Evolutionary conservation across 2,797 vertebrate genomes (phyloP).

Genomic region (Enteromius afrohamiltoni): DNA sequence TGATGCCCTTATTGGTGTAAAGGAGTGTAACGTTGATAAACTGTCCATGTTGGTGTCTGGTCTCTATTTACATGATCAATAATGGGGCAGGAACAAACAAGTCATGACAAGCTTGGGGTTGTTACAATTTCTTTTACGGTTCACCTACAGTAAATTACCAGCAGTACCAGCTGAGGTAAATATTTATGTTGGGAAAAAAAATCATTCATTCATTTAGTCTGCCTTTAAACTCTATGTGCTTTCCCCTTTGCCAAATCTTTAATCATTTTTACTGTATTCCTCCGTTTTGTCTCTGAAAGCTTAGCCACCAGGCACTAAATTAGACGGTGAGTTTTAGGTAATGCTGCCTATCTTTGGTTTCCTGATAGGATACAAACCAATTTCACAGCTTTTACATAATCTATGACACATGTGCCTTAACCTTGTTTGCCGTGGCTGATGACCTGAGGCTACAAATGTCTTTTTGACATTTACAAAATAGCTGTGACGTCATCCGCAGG

Average conservation of each 20-base stretch:
- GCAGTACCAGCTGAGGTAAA: background rate
- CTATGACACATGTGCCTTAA: conserved; percentile 4
- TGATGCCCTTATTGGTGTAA: background rate
- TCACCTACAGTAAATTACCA: background rate
- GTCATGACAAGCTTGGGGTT: background rate
- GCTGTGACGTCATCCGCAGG: background rate
- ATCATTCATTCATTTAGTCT: background rate
- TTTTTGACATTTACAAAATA: conserved; percentile 26
- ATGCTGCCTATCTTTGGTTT: background rate
- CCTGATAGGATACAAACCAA: background rate
- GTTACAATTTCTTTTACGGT: background rate
- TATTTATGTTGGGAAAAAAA: background rate
- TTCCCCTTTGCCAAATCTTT: background rate
- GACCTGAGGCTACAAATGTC: conserved; percentile 1
- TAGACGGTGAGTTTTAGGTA: background rate
- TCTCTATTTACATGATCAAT: conserved; percentile 15
- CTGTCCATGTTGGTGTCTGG: conserved; percentile 1
- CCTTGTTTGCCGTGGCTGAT: background rate
- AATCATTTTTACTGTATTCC: background rate
- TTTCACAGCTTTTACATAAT: background rate
- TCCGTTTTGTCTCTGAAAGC: background rate
- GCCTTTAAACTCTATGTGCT: background rate
- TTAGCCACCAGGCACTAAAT: background rate
- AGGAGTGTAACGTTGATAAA: background rate
- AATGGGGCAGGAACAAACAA: conserved; percentile 16